Base-by-base conservation (phyloP, 2,888 invertebrate genomes). In the Stenoptilia bipunctidactyla region DNA sequence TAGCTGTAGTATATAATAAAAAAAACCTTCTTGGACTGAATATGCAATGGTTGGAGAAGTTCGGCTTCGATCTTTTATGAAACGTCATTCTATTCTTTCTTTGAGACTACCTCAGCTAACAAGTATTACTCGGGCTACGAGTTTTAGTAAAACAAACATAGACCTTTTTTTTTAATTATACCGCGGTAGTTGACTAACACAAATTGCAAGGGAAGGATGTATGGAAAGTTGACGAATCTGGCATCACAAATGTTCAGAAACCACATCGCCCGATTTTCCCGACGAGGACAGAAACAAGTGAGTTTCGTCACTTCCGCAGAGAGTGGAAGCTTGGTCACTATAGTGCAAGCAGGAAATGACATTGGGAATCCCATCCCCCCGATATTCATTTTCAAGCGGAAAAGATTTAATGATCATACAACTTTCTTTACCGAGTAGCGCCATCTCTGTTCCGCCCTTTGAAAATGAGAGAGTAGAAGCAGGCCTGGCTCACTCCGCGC, bases 201-300 rank as follows among this genome's bases (percentile, higher is more conserved):
- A 36, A 15, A 4, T 13, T 36, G n/a, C 13, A 36, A n/a, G 36
- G 41, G 27, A 46, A 51, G 30, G 52, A 66, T 45, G 65, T 72
- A 35, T 72, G 51, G 47, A 72, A 73, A 44, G 43, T 61, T 13
- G 67, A 68, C 40, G 62, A 71, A 48, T 59, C 62, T 1, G 68
- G 63, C 0, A 47, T 68, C 1, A 64, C 66, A 2, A 65, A 66
- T 2, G 69, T 72, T 2, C 64, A 69, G 42, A 64, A 53, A 44
- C 63, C 67, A n/a, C 44, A 55, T 35, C 55, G 52, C 47, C 44
- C 73, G 27, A 44, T 71, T 40, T 40, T 65, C 62, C 3, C 43
- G 48, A 45, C 57, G 53, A 48, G 69, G 70, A 34, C 39, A 40
- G 4, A 60, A 57, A 40, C 67, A 69, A 50, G 58, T 73, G 6